Evolutionary conservation across 2,113 vertebrate species (phyloP).

Genomic region (Apaloderma vittatum): DNA sequence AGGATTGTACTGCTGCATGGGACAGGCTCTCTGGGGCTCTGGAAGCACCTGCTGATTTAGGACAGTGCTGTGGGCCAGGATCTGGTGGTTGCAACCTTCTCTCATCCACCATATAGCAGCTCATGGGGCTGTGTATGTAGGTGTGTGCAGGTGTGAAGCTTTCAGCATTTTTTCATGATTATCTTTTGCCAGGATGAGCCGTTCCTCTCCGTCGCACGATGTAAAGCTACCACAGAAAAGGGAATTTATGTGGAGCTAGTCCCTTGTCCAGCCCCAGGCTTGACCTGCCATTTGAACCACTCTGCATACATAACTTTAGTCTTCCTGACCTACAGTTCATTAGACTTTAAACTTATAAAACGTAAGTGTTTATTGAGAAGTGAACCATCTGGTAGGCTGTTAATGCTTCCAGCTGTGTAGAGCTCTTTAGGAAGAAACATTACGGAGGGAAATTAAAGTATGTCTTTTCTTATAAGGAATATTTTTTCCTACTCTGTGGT

Average conservation of each 20-base stretch:
- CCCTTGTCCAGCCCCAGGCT: not conserved
- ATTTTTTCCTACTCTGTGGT: constrained; percentile 1
- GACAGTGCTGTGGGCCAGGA: not conserved
- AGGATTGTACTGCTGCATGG: not conserved
- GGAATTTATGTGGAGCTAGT: not conserved
- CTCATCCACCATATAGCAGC: not conserved
- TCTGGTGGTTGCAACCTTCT: not conserved
- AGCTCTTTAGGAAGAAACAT: constrained; percentile 6
- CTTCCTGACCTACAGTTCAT: constrained; percentile 43
- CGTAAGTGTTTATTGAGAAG: constrained; percentile 15
- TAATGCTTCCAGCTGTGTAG: constrained; percentile 47
- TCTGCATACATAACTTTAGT: constrained; percentile 23
- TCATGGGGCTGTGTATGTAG: not conserved
- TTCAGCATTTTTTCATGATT: not conserved
- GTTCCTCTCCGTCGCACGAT: not conserved
- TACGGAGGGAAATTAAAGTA: constrained; percentile 26
- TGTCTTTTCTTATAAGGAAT: constrained; percentile 24
- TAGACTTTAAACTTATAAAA: constrained; percentile 55
- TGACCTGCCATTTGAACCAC: constrained; percentile 36
- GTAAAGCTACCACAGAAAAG: not conserved
- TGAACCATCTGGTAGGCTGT: constrained; percentile 51
- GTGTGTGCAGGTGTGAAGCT: not conserved
- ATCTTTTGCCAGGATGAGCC: not conserved
- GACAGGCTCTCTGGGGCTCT: not conserved
- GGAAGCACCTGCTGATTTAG: not conserved